Conservation (phyloP, 2,797 vertebrate species). For the Rhynchotus rufescens region DNA sequence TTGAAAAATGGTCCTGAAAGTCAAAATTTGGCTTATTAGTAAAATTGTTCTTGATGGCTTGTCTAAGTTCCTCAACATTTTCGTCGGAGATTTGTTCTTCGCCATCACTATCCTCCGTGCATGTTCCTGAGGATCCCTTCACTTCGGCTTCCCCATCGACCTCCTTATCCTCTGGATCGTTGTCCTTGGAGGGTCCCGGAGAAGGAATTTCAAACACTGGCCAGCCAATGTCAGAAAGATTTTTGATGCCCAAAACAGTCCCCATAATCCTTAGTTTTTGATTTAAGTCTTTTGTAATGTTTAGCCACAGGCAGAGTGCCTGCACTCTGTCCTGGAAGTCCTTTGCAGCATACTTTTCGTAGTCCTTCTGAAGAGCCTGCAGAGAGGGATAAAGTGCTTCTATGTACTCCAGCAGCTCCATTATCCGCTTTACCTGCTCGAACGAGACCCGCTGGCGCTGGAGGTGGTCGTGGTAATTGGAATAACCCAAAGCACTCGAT, state of each 20-base stretch:
- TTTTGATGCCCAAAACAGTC: constrained; percentile 94
- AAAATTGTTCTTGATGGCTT: constrained; percentile 50
- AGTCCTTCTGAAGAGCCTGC: constrained; percentile 96
- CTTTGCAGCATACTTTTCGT: constrained; percentile 94
- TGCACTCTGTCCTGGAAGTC: constrained; percentile 99
- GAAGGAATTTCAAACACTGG: constrained; percentile 98
- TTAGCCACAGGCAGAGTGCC: constrained; percentile 98
- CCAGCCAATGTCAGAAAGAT: constrained; percentile 96
- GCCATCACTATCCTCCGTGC: constrained; percentile 87
- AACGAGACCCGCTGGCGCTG: constrained; percentile 93
- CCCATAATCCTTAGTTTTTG: constrained; percentile 99
- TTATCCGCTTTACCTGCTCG: constrained; percentile 96
- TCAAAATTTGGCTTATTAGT: constrained; percentile 74
- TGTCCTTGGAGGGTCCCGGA: constrained; percentile 89
- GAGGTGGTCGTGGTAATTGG: constrained; percentile 90
- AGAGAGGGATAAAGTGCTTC: constrained; percentile 97
- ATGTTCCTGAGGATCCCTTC: constrained; percentile 86
- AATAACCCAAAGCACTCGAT: constrained; percentile 78
- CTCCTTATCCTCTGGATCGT: constrained; percentile 84
- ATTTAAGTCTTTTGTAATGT: constrained; percentile 98
- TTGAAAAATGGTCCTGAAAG: constrained; percentile 75
- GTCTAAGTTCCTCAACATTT: constrained; percentile 45
- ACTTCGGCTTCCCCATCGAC: constrained; percentile 82
- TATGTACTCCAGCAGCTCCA: constrained; percentile 95
- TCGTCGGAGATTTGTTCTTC: constrained; percentile 78